Evolutionary conservation across 2,797 vertebrate species (phyloP), one percentile per base, ranked within the genome.

Genomic region (Alectoris magna): DNA sequence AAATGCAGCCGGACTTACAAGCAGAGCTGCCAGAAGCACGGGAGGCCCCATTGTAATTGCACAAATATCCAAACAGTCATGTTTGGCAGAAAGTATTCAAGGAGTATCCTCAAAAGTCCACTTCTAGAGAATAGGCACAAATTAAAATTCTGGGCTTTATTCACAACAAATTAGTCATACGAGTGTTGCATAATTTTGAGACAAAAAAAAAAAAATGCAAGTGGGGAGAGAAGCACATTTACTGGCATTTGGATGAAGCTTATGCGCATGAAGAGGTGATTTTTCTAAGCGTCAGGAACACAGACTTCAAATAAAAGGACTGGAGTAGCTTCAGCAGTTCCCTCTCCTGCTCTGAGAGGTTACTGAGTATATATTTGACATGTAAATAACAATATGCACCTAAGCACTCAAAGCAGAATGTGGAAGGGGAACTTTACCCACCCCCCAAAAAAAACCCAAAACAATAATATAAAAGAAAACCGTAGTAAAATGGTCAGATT

Each of bases 51-150:
- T 79, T 94, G 94, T 94, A 96, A 96, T 93, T 94, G 73, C 73
- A n/a, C 87, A 44, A 80, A 85, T 94, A 91, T 95, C 93, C 88
- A 71, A 94, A 91, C 19, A 92, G 73, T 92, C 88, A 82, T 89
- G 89, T 87, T 90, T 96, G 91, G 85, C 93, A 84, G 81, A 69
- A 91, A 92, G 71, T 31, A 90, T 89, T 91, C 71, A 90, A 92
- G 70, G 46, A 97, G 87, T 92, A 96, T 91, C 90, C 88, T 94
- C 91, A 87, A 69, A 94, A 93, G 93, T 82, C 95, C 90, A 95
- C 87, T 96, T 94, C 55, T 81, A 81, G 78, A 90, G 53, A 93
- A 86, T 84, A 94, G 71, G 77, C 87, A 91, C 68, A 82, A 88
- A 95, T 93, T 95, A 82, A 62, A 92, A 93, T 53, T 84, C 82